Percentiles rank a stretch among this genome's conserved stretches.
phyloP scores from a whole-genome alignment of 1,140 invertebrate genomes.

The Drosophila pruinosa region DNA sequence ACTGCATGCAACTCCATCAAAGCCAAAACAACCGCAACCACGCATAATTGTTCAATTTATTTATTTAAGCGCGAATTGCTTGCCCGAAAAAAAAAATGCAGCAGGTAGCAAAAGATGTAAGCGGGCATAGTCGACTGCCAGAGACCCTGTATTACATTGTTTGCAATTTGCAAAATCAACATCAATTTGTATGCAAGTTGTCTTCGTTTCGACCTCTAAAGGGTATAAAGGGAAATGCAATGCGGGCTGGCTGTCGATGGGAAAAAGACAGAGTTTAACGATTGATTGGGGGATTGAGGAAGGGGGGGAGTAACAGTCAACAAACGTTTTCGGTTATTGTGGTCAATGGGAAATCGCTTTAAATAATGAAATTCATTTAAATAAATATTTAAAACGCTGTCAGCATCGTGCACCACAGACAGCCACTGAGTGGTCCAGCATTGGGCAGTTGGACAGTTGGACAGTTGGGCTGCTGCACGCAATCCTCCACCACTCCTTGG shows the following conservation, averaged over 20 bases:
- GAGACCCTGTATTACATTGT: neutral
- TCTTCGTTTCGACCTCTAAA: neutral
- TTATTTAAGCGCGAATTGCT: constrained; percentile 77
- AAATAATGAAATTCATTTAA: constrained; percentile 76
- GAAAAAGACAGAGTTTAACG: neutral
- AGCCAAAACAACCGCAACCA: constrained; percentile 79
- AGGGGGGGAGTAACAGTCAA: constrained; percentile 4
- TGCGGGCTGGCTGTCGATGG: neutral
- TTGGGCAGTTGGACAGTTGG: neutral
- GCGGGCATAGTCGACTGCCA: neutral
- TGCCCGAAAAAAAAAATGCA: neutral
- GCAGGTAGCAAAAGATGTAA: neutral
- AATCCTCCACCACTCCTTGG: neutral
- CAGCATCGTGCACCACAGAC: constrained; percentile 40
- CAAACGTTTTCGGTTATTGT: constrained; percentile 76
- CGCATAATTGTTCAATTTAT: constrained; percentile 81
- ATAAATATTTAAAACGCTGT: constrained; percentile 79
- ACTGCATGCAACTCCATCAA: constrained; percentile 57
- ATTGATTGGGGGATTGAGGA: neutral
- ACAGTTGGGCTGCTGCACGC: no score
- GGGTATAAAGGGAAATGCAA: neutral
- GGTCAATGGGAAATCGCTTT: constrained; percentile 78
- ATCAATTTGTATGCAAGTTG: neutral
- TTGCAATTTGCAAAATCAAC: neutral
- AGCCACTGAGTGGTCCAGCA: neutral